Percentiles rank a stretch among this genome's conserved stretches.
Evolutionary conservation across 2,797 vertebrate genomes (phyloP).

Genomic region (Lutjanus campechanus): DNA sequence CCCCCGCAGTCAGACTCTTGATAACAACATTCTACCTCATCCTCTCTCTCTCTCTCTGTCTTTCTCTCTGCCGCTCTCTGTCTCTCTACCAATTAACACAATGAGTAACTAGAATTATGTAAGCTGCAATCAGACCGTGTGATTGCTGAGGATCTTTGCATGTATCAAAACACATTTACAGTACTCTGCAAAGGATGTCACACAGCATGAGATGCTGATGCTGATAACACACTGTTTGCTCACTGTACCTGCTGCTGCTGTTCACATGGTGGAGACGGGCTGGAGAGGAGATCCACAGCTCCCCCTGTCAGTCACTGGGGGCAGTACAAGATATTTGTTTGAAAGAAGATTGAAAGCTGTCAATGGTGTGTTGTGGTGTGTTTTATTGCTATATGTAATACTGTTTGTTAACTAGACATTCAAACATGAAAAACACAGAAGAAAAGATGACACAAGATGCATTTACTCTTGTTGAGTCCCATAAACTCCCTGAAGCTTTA

Average conservation of each 20-base stretch:
- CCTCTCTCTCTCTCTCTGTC: background rate
- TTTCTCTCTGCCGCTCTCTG: background rate
- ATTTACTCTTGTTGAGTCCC: conserved; percentile 23
- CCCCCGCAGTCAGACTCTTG: conserved; percentile 33
- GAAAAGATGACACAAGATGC: conserved; percentile 5
- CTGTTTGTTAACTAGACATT: background rate
- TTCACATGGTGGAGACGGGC: background rate
- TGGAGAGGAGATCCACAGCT: conserved; percentile 72
- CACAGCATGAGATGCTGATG: conserved; percentile 20
- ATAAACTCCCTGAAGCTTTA: conserved; percentile 19
- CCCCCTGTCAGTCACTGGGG: conserved; percentile 65
- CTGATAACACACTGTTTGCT: conserved; percentile 24
- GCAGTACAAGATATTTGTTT: conserved; percentile 29
- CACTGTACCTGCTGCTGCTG: conserved; percentile 12
- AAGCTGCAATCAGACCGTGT: conserved; percentile 37
- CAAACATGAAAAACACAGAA: background rate
- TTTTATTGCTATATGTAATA: conserved; percentile 12
- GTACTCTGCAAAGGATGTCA: conserved; percentile 16
- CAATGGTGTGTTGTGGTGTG: background rate
- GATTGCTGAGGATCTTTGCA: conserved; percentile 18
- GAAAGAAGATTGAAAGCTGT: background rate
- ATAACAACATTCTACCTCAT: conserved; percentile 12
- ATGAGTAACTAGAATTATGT: conserved; percentile 18
- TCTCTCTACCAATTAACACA: conserved; percentile 30
- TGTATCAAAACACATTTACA: conserved; percentile 25